Percentiles rank a stretch among this genome's conserved stretches.
phyloP scores from a whole-genome alignment of 2,888 invertebrate species.

The Andrena bicolor region DNA sequence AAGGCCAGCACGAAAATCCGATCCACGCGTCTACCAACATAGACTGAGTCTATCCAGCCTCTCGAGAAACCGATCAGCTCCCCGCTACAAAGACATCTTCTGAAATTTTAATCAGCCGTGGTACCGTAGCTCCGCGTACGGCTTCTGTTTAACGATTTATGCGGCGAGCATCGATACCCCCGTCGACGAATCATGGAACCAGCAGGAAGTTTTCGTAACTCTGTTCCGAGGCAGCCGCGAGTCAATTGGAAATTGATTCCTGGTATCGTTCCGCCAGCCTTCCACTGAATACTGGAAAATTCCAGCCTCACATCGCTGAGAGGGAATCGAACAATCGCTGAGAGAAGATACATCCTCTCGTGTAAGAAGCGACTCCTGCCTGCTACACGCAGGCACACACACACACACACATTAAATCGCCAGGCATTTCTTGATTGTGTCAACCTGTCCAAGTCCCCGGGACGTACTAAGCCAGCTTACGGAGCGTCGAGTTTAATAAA shows the following conservation, averaged over 20 bases:
- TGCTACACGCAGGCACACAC: too few relatives aligned
- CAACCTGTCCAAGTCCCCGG: not conserved
- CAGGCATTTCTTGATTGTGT: not conserved
- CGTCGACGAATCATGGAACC: slow-evolving; percentile 18
- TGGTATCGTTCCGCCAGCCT: slow-evolving; percentile 14
- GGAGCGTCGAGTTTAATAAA: slow-evolving; percentile 53
- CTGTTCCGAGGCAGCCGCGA: slow-evolving; percentile 27
- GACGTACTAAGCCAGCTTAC: slow-evolving; percentile 21
- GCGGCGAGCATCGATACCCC: not conserved
- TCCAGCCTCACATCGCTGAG: slow-evolving; percentile 4
- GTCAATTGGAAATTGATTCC: slow-evolving; percentile 47
- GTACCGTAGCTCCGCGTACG: not conserved
- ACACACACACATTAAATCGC: too few relatives aligned
- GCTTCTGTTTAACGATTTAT: slow-evolving; percentile 14
- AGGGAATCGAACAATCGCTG: not conserved
- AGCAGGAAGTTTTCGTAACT: slow-evolving; percentile 8
- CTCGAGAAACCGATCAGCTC: not conserved
- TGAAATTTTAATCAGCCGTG: slow-evolving; percentile 23
- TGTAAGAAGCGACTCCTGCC: too few relatives aligned
- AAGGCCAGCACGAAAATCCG: slow-evolving; percentile 4
- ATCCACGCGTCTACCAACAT: not conserved
- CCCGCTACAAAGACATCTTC: not conserved
- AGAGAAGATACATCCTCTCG: too few relatives aligned
- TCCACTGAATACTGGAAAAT: slow-evolving; percentile 15
- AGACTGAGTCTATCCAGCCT: not conserved